phyloP scores from a whole-genome alignment of 2,888 invertebrate species.

The Chrysomela aeneicollis region DNA sequence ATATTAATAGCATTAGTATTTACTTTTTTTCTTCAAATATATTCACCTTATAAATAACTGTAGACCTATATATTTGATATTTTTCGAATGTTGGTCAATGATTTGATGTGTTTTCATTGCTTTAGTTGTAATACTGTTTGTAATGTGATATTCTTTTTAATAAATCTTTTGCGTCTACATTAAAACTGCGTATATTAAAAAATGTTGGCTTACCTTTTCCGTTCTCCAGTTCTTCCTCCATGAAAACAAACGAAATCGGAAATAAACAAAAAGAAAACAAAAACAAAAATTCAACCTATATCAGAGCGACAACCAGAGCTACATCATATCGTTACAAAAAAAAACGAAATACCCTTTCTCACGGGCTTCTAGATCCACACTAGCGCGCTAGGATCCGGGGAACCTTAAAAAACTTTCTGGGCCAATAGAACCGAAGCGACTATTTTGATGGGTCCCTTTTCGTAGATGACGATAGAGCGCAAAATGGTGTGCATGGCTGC shows the following conservation, averaged over 20 bases:
- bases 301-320: conserved; percentile 33
- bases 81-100: too few species aligned
- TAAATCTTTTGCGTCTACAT: too few species aligned
- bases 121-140: too few species aligned
- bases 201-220: conserved; percentile 50
- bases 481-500: conserved; percentile 38
- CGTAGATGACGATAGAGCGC: conserved; percentile 48
- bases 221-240: conserved; percentile 53
- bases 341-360: conserved; percentile 46
- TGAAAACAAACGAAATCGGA: conserved; percentile 38
- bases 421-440: conserved; percentile 48
- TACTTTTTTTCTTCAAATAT: too few species aligned
- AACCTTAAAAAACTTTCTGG: conserved; percentile 56
- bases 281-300: conserved; percentile 36
- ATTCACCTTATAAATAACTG: too few species aligned
- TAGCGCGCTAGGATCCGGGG: conserved; percentile 54
- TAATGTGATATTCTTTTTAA: too few species aligned
- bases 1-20: too few species aligned
- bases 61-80: too few species aligned
- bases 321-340: conserved; percentile 32
- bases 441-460: conserved; percentile 44
- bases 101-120: too few species aligned
- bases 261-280: conserved; percentile 36
- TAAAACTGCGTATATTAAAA: conserved; percentile 2
- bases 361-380: conserved; percentile 53